These are phyloP conservation scores for Karalla daura DNA, from an alignment of 2,797 vertebrate genomes.

Conservation along the genomic window DNA sequence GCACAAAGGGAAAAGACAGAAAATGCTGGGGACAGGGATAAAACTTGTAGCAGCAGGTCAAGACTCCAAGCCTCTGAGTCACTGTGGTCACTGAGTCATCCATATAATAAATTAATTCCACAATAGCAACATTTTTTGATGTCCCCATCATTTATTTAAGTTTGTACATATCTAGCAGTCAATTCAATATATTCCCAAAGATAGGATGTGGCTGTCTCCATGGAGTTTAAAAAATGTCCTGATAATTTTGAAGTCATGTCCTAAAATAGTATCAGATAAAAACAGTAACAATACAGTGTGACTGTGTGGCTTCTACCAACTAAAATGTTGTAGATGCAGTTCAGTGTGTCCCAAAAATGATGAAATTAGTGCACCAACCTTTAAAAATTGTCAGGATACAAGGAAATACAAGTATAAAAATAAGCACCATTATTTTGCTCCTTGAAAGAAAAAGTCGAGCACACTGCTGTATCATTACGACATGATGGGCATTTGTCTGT, in stretches of 20 bases:
- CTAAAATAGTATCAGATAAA: too few relatives aligned
- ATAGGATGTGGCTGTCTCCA: neutral
- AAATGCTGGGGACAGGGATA: neutral
- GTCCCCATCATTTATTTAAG: neutral
- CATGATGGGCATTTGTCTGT: too few relatives aligned
- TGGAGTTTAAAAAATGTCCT: too few relatives aligned
- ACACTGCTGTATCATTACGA: too few relatives aligned
- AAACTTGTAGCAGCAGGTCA: slow-evolving; percentile 1
- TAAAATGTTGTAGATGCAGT: neutral
- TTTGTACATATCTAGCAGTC: neutral
- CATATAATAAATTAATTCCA: slow-evolving; percentile 7
- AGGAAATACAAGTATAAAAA: neutral
- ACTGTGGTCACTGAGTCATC: slow-evolving; percentile 3
- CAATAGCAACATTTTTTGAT: neutral
- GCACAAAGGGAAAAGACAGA: neutral
- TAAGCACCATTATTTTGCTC: neutral
- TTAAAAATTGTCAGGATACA: neutral
- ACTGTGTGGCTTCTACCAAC: too few relatives aligned
- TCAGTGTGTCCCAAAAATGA: neutral
- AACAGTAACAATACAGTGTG: too few relatives aligned
- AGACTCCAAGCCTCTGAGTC: slow-evolving; percentile 17
- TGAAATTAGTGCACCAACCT: neutral
- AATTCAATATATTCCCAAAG: neutral
- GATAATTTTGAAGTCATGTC: too few relatives aligned
- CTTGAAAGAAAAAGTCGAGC: too few relatives aligned